Evolutionary conservation across 2,888 invertebrate genomes (phyloP).

Genomic region (Drosophila prostipennis): DNA sequence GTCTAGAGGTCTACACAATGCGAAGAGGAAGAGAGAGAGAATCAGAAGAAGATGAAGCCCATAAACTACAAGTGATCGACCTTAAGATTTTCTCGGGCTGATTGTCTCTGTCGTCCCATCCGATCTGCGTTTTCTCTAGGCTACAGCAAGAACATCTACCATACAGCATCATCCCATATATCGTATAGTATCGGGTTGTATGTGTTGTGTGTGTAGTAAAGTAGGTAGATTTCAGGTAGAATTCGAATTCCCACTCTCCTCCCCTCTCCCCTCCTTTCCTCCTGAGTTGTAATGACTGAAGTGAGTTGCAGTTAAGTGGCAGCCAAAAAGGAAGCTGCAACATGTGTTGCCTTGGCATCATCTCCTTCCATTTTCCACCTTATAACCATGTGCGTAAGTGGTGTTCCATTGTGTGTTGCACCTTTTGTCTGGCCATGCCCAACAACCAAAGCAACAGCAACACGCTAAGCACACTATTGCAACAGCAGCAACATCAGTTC

Average conservation of each 20-base stretch:
- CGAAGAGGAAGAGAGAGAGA: slow-evolving; percentile 10
- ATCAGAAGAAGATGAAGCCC: slow-evolving; percentile 62
- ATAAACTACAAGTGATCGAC: slow-evolving; percentile 81
- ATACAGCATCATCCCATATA: background rate
- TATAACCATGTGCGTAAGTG: slow-evolving; percentile 61
- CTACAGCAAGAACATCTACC: slow-evolving; percentile 5
- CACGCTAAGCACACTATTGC: slow-evolving; percentile 10
- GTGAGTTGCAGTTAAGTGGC: slow-evolving; percentile 80
- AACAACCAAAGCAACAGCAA: slow-evolving; percentile 6
- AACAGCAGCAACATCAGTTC: slow-evolving; percentile 10
- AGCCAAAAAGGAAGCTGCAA: slow-evolving; percentile 79
- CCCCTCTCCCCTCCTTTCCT: slow-evolving; percentile 4
- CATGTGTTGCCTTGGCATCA: slow-evolving; percentile 54
- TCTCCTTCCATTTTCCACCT: slow-evolving; percentile 1
- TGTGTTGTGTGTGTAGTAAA: slow-evolving; percentile 30
- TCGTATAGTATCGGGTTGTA: background rate
- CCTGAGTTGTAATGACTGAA: slow-evolving; percentile 57
- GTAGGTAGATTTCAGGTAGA: slow-evolving; percentile 75
- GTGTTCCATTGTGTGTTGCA: slow-evolving; percentile 72
- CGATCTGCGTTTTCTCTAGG: slow-evolving; percentile 39
- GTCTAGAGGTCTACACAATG: slow-evolving; percentile 26
- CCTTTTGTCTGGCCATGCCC: slow-evolving; percentile 55
- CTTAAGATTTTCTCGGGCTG: slow-evolving; percentile 73
- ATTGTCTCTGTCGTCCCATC: slow-evolving; percentile 51
- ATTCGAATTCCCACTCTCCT: slow-evolving; percentile 43